Evolutionary conservation across 2,797 vertebrate genomes (phyloP).

Genomic region (Vipera ursinii): DNA sequence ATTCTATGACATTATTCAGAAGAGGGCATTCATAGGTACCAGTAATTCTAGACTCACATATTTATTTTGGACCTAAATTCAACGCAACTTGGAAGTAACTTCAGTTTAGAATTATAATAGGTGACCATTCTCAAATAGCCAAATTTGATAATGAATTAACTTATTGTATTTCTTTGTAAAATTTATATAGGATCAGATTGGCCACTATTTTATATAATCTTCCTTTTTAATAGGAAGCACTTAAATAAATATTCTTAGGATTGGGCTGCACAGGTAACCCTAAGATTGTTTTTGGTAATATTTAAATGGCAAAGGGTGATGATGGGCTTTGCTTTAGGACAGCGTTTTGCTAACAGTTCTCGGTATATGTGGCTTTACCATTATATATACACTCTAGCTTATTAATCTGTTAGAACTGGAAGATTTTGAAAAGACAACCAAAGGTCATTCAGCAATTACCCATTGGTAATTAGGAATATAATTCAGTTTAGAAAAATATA

Average conservation of each 20-base stretch:
- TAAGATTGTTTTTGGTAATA: neutral
- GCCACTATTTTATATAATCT: neutral
- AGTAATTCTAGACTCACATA: neutral
- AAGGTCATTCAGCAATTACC: constrained; percentile 21
- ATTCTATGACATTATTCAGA: neutral
- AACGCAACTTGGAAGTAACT: neutral
- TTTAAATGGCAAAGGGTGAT: neutral
- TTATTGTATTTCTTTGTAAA: neutral
- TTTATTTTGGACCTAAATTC: neutral
- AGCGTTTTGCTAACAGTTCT: neutral
- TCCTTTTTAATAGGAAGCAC: neutral
- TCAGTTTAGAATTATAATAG: neutral
- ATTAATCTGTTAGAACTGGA: neutral
- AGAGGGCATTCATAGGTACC: neutral
- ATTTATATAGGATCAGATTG: neutral
- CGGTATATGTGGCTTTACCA: neutral
- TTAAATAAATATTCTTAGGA: neutral
- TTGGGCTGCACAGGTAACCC: neutral
- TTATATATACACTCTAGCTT: neutral
- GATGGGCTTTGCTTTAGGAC: neutral
- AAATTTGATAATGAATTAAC: neutral
- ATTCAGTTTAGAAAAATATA: constrained; percentile 11
- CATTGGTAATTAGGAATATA: neutral
- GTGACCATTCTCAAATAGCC: neutral
- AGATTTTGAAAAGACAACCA: constrained; percentile 22